Evolutionary conservation across 2,888 invertebrate genomes (phyloP).

Genomic region (Sarcophaga subvicina): DNA sequence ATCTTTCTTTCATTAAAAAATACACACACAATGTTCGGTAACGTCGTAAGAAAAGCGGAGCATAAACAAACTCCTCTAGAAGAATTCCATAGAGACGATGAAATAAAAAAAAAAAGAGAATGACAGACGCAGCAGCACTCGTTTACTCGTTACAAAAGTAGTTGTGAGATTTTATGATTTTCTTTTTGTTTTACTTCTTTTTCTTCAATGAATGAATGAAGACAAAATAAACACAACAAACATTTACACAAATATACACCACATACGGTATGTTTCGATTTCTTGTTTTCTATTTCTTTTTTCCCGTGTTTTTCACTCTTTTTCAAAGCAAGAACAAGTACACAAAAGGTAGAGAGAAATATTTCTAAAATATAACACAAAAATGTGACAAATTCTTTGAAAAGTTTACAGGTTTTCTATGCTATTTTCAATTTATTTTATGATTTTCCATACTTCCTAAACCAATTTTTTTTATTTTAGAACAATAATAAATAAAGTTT

Average conservation of each 20-base stretch:
- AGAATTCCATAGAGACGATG: slow-evolving; percentile 48
- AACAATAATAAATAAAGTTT: neutral
- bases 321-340: slow-evolving; percentile 53
- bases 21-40: slow-evolving; percentile 33
- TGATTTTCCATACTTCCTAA: neutral
- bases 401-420: neutral
- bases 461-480: neutral
- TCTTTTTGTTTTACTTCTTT: slow-evolving; percentile 52
- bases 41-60: slow-evolving; percentile 27
- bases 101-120: slow-evolving; percentile 42
- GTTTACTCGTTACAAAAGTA: slow-evolving; percentile 24
- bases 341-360: slow-evolving; percentile 42
- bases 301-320: slow-evolving; percentile 16
- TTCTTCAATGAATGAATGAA: slow-evolving; percentile 60
- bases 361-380: slow-evolving; percentile 29
- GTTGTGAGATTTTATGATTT: slow-evolving; percentile 60
- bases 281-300: slow-evolving; percentile 50
- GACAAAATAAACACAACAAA: slow-evolving; percentile 64
- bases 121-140: slow-evolving; percentile 67
- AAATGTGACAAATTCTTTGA: slow-evolving; percentile 58
- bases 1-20: slow-evolving; percentile 17
- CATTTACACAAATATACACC: slow-evolving; percentile 42
- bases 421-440: neutral
- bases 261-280: slow-evolving; percentile 37
- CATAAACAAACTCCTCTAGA: slow-evolving; percentile 42